Evolutionary conservation across 2,797 vertebrate genomes (phyloP), one percentile per base, ranked within the genome.

Genomic region (Diglossa cyanea): DNA sequence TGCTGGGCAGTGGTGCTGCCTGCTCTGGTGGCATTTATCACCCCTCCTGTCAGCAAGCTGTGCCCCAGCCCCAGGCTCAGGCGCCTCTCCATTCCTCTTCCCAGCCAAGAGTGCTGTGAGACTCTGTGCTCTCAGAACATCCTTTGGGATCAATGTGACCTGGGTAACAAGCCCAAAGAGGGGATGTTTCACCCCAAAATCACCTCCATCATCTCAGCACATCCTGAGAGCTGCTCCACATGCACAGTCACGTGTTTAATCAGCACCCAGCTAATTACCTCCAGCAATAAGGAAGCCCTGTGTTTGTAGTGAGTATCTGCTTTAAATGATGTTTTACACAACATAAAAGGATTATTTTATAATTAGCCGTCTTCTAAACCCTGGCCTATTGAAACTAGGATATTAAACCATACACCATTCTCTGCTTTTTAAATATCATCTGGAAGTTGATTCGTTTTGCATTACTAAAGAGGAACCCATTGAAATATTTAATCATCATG

Each of bases 371-470:
- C 88, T 91, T 79, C 90, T 88, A 91, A 94, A 92, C 61, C 86
- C 68, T 75, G 50, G 60, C 47, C 93, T 67, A 77, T 77, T 86
- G 91, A 96, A 96, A 65, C 73, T 23, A n/a, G 40, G 40, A 53
- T 88, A 74, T 65, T 85, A 94, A 83, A 70, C 62, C n/a, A 26
- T 57, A 77, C 70, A 88, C 78, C 4, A 37, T 79, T 93, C 82
- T 70, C 73, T 81, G 44, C 71, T 90, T 89, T 88, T 90, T 48
- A 78, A 93, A 40, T 63, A 71, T 90, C 92, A 82, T 73, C 79
- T 83, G 73, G 63, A 96, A 95, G 71, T 77, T 91, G 71, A 96
- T 94, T 93, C 86, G 88, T 95, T 95, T 96, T 94, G 96, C 88
- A 92, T 90, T 68, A 88, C 88, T 94, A 39, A 88, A 94, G 93